A percentile compares a stretch with the other conserved stretches of the same genome.
Evolutionary conservation across 2,888 invertebrate species (phyloP).

Genomic region (Crepidodera aurea): DNA sequence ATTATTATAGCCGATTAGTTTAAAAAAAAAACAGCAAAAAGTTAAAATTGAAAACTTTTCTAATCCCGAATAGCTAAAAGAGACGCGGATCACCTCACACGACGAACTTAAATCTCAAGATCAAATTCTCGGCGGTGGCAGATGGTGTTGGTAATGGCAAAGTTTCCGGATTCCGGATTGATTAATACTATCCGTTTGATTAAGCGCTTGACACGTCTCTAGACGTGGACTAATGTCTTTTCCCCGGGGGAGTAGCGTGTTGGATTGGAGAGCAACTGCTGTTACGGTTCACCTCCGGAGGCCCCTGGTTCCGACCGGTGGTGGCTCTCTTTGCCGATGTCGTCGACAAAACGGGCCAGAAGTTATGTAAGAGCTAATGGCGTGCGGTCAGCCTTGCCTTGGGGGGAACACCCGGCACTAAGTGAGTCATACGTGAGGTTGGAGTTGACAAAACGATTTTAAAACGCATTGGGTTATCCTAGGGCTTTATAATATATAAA

Average conservation of each 20-base stretch:
- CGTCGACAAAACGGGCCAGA: constrained; percentile 27
- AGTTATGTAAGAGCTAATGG: constrained; percentile 39
- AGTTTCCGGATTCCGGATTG: constrained; percentile 47
- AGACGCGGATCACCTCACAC: background rate
- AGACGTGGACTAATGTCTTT: constrained; percentile 56
- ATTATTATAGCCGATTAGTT: too few species aligned
- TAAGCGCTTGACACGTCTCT: constrained; percentile 55
- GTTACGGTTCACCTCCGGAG: constrained; percentile 37
- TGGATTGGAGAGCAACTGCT: constrained; percentile 19
- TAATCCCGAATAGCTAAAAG: background rate
- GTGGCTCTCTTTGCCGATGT: constrained; percentile 6
- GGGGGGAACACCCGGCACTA: background rate
- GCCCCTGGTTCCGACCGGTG: constrained; percentile 3
- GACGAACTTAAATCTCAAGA: background rate
- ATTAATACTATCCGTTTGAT: constrained; percentile 57
- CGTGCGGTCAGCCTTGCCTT: constrained; percentile 21
- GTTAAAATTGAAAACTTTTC: too few species aligned
- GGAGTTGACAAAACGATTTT: too few species aligned
- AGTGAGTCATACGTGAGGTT: too few species aligned
- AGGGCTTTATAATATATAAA: too few species aligned
- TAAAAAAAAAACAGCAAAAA: too few species aligned
- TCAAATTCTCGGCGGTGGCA: background rate
- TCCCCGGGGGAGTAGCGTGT: constrained; percentile 41
- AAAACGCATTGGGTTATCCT: too few species aligned
- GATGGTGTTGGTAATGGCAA: constrained; percentile 24